These are phyloP conservation scores for Abramis brama DNA, from an alignment of 2,113 vertebrate species.

Conservation along the genomic window DNA sequence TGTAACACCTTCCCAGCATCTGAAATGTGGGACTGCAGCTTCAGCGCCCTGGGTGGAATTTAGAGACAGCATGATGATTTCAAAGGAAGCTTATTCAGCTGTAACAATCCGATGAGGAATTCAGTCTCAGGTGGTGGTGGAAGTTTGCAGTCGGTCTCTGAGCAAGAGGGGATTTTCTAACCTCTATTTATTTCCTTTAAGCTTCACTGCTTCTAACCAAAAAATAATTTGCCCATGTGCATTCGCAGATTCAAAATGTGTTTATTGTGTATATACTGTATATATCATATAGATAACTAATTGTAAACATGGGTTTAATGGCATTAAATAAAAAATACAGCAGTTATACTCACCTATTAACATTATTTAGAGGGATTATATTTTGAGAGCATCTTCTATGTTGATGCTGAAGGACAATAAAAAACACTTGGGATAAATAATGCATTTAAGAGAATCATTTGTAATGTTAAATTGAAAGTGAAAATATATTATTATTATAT, in stretches of 20 bases:
- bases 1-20: slow-evolving; percentile 29
- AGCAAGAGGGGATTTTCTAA: slow-evolving; percentile 35
- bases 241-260: neutral
- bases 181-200: slow-evolving; percentile 43
- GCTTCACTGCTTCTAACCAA: slow-evolving; percentile 27
- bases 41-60: slow-evolving; percentile 54
- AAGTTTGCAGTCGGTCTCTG: slow-evolving; percentile 26
- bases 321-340: neutral
- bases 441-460: neutral
- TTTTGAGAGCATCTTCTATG: neutral
- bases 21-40: slow-evolving; percentile 30
- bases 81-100: slow-evolving; percentile 53
- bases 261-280: slow-evolving; percentile 12
- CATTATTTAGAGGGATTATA: neutral
- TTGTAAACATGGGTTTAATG: neutral
- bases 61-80: slow-evolving; percentile 53
- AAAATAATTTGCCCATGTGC: slow-evolving; percentile 4
- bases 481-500: neutral
- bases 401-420: neutral
- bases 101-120: slow-evolving; percentile 60
- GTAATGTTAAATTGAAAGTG: neutral
- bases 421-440: slow-evolving; percentile 7
- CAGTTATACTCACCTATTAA: neutral
- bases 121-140: slow-evolving; percentile 44
- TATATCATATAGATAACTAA: neutral